Base-by-base conservation (phyloP, 2,797 vertebrate genomes). In the Falco naumanni region DNA sequence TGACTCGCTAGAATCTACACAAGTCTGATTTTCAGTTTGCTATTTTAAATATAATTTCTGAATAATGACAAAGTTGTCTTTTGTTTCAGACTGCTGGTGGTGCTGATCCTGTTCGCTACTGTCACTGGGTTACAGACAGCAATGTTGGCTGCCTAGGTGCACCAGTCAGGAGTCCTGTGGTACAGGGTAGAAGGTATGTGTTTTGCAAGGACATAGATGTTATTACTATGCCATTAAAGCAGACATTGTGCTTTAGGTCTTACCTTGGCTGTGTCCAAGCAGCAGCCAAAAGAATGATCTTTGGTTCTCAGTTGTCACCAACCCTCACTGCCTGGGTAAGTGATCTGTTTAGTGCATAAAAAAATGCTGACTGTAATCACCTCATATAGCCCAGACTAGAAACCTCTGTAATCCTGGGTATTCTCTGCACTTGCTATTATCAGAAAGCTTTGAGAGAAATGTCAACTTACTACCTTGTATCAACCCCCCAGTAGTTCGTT, bases 91-190 rank as follows among this genome's bases (percentile, higher is more conserved):
- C 14, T 60, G 51, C 39, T 34, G 50, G 5, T 31, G 54, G 7
- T 59, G 16, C 54, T 59, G 50, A 12, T 28, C 13, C n/a, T 54
- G 65, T 37, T 64, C 22, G 4, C 39, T 53, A 0, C 48, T 53
- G 50, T 22, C 34, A 6, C 47, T 26, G 54, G 21, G 33, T 43
- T 68, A 50, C 61, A 31, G 34, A 37, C 65, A 50, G 50, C 50
- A 43, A 17, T 0, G 0, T 0, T 69, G 65, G 16, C 43, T 69
- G 43, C 51, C 37, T 21, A 33, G 7, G 4, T 51, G 15, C n/a
- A 14, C 18, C 21, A 4, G n/a, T 47, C 26, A 70, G 48, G 45
- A 72, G 15, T 21, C 39, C 12, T 59, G n/a, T 45, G n/a, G 34
- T 76, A 59, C 37, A 13, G 7, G 66, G n/a, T 19, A 68, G 39